phyloP scores from a whole-genome alignment of 2,797 vertebrate genomes.

The Neostethus bicornis region DNA sequence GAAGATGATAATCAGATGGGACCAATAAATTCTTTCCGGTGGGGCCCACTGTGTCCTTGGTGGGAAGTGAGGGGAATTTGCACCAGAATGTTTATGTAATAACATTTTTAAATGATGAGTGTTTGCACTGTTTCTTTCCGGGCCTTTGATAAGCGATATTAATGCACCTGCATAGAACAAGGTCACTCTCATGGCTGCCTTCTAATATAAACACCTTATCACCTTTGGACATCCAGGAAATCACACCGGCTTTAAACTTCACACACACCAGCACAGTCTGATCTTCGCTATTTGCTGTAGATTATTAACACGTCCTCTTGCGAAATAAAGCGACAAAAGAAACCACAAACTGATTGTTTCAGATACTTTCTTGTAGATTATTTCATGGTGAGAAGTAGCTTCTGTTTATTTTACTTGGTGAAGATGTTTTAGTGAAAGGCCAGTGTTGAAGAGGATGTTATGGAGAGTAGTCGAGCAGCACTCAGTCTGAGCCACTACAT shows the following conservation, averaged over 20 bases:
- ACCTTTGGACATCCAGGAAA: slow-evolving; percentile 11
- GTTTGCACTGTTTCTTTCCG: slow-evolving; percentile 6
- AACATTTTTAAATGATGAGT: slow-evolving; percentile 7
- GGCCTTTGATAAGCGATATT: slow-evolving; percentile 33
- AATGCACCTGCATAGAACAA: slow-evolving; percentile 60
- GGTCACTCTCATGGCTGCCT: slow-evolving; percentile 49
- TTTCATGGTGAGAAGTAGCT: background rate
- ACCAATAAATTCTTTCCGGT: background rate
- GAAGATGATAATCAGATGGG: slow-evolving; percentile 7
- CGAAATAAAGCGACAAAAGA: background rate
- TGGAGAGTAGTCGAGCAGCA: slow-evolving; percentile 19
- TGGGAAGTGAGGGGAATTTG: slow-evolving; percentile 9
- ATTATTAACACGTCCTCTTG: background rate
- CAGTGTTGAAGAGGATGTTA: slow-evolving; percentile 22
- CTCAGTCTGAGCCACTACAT: slow-evolving; percentile 21
- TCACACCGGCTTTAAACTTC: slow-evolving; percentile 11
- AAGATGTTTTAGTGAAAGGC: slow-evolving; percentile 22
- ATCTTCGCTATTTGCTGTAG: background rate
- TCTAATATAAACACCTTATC: slow-evolving; percentile 43
- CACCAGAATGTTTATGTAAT: slow-evolving; percentile 34
- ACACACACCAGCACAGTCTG: background rate
- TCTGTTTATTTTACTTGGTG: slow-evolving; percentile 33
- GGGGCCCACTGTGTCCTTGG: background rate
- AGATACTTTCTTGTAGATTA: background rate
- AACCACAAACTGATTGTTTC: background rate